Conservation (phyloP, 1,140 invertebrate genomes). For the Zeugodacus cucurbitae region DNA sequence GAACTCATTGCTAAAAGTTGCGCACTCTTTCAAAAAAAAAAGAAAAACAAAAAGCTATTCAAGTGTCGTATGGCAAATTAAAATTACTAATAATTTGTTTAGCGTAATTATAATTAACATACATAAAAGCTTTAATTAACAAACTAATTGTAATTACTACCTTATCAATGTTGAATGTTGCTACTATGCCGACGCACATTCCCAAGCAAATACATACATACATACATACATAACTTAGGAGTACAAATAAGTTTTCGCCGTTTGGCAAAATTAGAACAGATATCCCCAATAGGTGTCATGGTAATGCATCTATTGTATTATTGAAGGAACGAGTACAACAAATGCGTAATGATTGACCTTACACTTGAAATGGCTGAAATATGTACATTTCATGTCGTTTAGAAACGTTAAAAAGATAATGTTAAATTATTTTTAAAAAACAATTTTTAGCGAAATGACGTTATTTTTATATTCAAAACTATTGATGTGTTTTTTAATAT, state of each 20-base stretch:
- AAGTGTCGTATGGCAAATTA: background rate
- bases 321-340: no score
- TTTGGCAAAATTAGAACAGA: no score
- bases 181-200: background rate
- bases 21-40: background rate
- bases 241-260: background rate
- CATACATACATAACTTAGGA: background rate
- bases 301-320: no score
- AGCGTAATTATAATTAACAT: background rate
- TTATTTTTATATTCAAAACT: slow-evolving; percentile 36
- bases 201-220: background rate
- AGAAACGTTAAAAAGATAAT: no score
- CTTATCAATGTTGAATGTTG: slow-evolving; percentile 28
- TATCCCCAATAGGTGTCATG: no score
- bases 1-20: background rate
- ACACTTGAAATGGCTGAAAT: no score
- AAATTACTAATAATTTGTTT: background rate
- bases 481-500: slow-evolving; percentile 30
- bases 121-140: slow-evolving; percentile 33
- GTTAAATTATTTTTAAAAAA: background rate
- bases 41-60: background rate
- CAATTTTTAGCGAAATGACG: background rate
- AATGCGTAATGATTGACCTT: no score
- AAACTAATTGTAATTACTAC: slow-evolving; percentile 4
- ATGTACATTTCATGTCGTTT: no score